Percentiles rank a stretch among this genome's conserved stretches.
These are phyloP conservation scores for Agonopterix arenella DNA, from an alignment of 2,888 invertebrate species.

Conservation along the genomic window DNA sequence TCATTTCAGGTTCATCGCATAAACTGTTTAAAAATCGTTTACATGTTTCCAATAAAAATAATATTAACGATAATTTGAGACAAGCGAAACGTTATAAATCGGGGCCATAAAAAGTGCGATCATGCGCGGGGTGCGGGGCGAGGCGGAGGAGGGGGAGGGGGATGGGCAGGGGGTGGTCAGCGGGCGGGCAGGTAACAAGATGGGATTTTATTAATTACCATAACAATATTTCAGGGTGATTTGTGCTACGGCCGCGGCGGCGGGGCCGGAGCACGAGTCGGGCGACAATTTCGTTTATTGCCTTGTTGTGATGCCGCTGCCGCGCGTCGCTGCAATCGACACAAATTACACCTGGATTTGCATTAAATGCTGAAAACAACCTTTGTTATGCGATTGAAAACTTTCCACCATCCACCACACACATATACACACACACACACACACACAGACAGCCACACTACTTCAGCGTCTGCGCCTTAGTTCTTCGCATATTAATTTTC, in stretches of 20 bases:
- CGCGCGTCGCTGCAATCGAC: neutral
- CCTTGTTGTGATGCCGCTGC: too few relatives aligned
- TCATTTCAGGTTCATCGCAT: too few relatives aligned
- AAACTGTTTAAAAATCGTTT: too few relatives aligned
- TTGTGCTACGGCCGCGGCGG: neutral
- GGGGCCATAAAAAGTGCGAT: slow-evolving; percentile 8
- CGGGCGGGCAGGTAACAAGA: neutral
- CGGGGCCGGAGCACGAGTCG: too few relatives aligned
- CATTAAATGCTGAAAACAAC: too few relatives aligned
- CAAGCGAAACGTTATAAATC: neutral
- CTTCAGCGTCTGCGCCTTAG: too few relatives aligned
- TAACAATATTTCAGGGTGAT: slow-evolving; percentile 1
- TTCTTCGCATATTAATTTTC: too few relatives aligned
- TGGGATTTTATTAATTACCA: slow-evolving; percentile 1
- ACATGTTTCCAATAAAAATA: too few relatives aligned
- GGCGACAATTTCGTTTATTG: neutral
- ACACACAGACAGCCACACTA: too few relatives aligned
- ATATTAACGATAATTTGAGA: neutral
- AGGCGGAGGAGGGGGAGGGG: neutral
- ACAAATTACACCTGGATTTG: neutral
- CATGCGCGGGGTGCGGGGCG: neutral
- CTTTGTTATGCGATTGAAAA: too few relatives aligned
- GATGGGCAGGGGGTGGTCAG: neutral
- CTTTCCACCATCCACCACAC: too few relatives aligned
- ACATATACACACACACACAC: too few relatives aligned